Conservation (phyloP, 2,888 invertebrate species). For the Ametastegia equiseti region DNA sequence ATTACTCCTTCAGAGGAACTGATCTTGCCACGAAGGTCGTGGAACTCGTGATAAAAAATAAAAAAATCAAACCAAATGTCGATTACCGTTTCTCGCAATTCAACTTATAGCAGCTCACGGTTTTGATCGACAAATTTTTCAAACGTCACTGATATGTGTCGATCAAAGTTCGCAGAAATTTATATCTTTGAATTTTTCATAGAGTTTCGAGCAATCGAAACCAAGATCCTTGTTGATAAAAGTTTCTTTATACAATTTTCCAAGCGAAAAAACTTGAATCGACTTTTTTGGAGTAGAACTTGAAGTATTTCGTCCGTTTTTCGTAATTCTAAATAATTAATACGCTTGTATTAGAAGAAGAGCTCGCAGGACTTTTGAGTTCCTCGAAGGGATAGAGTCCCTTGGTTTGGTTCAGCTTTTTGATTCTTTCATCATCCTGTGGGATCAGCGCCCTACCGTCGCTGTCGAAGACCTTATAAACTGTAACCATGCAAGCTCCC, state of each 20-base stretch:
- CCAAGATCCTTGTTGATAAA: too few relatives aligned
- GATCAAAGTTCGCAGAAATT: too few relatives aligned
- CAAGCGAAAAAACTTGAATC: too few relatives aligned
- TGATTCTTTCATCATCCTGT: neutral
- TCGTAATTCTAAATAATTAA: too few relatives aligned
- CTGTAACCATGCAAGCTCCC: neutral
- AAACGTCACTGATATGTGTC: too few relatives aligned
- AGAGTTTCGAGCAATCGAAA: too few relatives aligned
- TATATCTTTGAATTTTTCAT: too few relatives aligned
- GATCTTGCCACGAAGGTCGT: neutral
- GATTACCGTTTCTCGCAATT: neutral
- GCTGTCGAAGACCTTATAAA: neutral
- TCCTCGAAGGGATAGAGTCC: too few relatives aligned
- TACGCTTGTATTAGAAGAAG: too few relatives aligned
- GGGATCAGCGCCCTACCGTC: neutral
- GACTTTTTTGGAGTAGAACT: too few relatives aligned
- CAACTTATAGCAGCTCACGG: neutral
- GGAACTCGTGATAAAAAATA: neutral
- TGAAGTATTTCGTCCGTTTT: too few relatives aligned
- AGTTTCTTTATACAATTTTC: too few relatives aligned
- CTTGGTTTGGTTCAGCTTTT: neutral
- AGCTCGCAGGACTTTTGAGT: neutral
- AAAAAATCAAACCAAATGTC: neutral
- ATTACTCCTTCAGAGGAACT: neutral
- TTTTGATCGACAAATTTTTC: neutral